Evolutionary conservation across 2,113 vertebrate species (phyloP), one percentile per base, ranked within the genome.

Genomic region (Lepus timidus): DNA sequence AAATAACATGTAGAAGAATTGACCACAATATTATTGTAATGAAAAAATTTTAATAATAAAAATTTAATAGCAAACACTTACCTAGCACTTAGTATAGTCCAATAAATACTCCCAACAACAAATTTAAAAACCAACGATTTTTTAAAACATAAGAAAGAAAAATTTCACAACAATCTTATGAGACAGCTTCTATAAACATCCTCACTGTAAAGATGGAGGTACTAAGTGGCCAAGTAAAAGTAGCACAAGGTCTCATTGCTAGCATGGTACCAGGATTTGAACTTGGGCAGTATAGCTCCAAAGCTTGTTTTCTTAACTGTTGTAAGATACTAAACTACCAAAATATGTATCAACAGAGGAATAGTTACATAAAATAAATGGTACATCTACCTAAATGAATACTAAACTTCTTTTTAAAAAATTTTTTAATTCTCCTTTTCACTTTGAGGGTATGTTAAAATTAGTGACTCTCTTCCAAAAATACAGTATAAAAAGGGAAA

Each of bases 1-100:
- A 84, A 94, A 86, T 73, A 93, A 90, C 36, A 88, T 74, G 86
- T 25, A 90, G 83, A 65, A 22, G 31, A 76, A 91, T 3, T 76
- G 3, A n/a, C 0, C 76, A 23, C 27, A 36, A 3, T 36, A 93
- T 58, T 65, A 75, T 29, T 44, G 11, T 65, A 85, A 82, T 11
- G 10, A 76, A 62, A 83, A 83, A 87, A 7, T 67, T 3, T 51
- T 39, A 51, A 51, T 51, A 49, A 44, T 61, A 71, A 91, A 27
- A 49, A 33, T 74, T 58, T 25, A 82, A 62, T 81, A 94, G 29
- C 58, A 58, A 92, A 80, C 11, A 76, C 9, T 73, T 85, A 91
- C 12, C 27, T 33, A 84, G 83, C 17, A 94, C 22, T 62, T 58
- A 65, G 7, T 67, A 76, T 83, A 29, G 64, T 80, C 87, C 51